Percentiles rank a stretch among this genome's conserved stretches.
These are phyloP conservation scores for Pinctada fucata DNA, from an alignment of 2,888 invertebrate species.

Conservation along the genomic window DNA sequence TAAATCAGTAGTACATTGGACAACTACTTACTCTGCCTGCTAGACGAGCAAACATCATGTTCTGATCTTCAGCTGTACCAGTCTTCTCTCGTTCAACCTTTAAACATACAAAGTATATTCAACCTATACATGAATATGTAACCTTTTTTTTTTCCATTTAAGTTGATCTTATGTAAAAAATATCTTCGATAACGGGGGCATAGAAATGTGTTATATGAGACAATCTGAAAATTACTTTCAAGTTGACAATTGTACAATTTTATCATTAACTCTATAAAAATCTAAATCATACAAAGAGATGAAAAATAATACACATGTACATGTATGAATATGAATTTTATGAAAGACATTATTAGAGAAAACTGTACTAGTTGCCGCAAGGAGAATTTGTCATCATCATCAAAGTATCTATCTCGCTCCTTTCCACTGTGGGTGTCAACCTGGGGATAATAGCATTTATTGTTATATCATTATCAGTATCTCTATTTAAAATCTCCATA, in stretches of 20 bases:
- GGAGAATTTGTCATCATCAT: slow-evolving; percentile 92
- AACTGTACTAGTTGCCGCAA: slow-evolving; percentile 85
- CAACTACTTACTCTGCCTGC: slow-evolving; percentile 79
- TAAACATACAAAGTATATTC: not conserved
- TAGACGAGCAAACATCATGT: slow-evolving; percentile 87
- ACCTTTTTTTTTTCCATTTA: too few species aligned
- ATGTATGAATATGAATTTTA: too few species aligned
- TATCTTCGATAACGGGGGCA: too few species aligned
- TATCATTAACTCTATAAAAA: too few species aligned
- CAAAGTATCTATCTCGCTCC: slow-evolving; percentile 88
- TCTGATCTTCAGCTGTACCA: slow-evolving; percentile 87
- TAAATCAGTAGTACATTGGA: too few species aligned
- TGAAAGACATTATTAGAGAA: too few species aligned
- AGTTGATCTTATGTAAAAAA: too few species aligned
- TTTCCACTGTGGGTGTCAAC: slow-evolving; percentile 84
- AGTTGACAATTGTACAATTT: too few species aligned
- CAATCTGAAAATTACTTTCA: slow-evolving; percentile 29
- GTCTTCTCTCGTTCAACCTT: slow-evolving; percentile 84
- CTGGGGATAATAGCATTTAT: not conserved
- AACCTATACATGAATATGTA: too few species aligned
- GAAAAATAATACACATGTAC: too few species aligned
- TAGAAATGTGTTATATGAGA: too few species aligned
- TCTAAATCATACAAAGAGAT: too few species aligned
- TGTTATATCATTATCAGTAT: not conserved
- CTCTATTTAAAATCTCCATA: not conserved